Conservation (phyloP, 2,797 vertebrate genomes). For the Melanotaenia nigrans region DNA sequence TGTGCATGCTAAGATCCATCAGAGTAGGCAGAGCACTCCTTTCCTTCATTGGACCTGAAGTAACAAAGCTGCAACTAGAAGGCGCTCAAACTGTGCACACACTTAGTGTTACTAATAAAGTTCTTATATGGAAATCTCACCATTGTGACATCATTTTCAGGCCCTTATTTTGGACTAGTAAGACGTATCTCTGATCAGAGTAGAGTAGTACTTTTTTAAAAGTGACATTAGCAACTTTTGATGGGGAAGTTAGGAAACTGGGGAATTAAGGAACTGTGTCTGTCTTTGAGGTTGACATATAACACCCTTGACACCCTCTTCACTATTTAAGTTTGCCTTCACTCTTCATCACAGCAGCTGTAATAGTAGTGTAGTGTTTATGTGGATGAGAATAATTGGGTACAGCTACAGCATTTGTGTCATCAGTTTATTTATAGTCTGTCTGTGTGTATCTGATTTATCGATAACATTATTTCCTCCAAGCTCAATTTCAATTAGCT, state of each 20-base stretch:
- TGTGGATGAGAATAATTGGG: constrained; percentile 20
- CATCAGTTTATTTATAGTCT: constrained; percentile 24
- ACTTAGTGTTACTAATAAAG: constrained; percentile 30
- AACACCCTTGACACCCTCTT: constrained; percentile 50
- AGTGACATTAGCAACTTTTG: constrained; percentile 5
- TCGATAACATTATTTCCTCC: neutral
- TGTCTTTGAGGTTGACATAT: constrained; percentile 62
- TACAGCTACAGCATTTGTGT: neutral
- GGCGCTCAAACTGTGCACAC: constrained; percentile 50
- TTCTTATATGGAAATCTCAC: neutral
- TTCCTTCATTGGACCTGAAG: constrained; percentile 68
- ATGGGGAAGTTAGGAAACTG: constrained; percentile 19
- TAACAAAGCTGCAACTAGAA: constrained; percentile 68
- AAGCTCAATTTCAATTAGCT: constrained; percentile 15
- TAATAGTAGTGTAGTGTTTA: constrained; percentile 26
- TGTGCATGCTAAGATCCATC: constrained; percentile 49
- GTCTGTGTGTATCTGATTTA: constrained; percentile 15
- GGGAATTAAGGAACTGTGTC: constrained; percentile 36
- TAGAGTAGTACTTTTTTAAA: constrained; percentile 11
- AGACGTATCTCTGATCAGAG: neutral
- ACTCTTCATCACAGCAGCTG: constrained; percentile 9
- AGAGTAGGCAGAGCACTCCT: constrained; percentile 59
- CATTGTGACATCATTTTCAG: neutral
- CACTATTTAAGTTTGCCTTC: constrained; percentile 37
- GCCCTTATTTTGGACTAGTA: neutral